Evolutionary conservation across 2,113 vertebrate species (phyloP).

Genomic region (Uropsilus gracilis): DNA sequence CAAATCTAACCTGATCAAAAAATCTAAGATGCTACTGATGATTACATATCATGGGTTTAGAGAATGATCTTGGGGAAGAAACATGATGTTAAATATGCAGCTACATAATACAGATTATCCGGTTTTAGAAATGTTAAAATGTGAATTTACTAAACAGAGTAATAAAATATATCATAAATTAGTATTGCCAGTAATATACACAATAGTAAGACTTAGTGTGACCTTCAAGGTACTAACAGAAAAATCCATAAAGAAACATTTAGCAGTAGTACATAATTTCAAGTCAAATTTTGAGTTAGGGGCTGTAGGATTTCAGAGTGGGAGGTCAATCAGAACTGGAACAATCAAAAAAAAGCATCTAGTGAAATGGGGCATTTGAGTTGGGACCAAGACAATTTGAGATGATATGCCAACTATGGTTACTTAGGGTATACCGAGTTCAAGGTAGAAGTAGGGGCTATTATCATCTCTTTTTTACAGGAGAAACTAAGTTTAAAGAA

Average conservation of each 20-base stretch:
- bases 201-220: neutral
- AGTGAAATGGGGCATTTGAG: neutral
- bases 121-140: slow-evolving; percentile 48
- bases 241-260: neutral
- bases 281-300: neutral
- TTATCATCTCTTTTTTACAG: slow-evolving; percentile 51
- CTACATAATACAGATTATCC: neutral
- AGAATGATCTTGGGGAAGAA: neutral
- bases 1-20: neutral
- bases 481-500: slow-evolving; percentile 50
- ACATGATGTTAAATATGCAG: neutral
- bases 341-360: neutral
- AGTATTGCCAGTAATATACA: neutral
- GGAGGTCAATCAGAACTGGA: neutral
- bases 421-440: neutral
- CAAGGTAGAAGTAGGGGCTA: neutral
- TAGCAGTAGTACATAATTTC: neutral
- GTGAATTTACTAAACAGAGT: neutral
- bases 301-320: neutral
- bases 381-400: neutral
- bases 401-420: neutral
- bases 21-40: neutral
- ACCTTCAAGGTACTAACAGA: neutral
- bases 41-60: neutral
- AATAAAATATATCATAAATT: neutral